Conservation (phyloP, 2,797 vertebrate genomes). For the Hydrolagus colliei region DNA sequence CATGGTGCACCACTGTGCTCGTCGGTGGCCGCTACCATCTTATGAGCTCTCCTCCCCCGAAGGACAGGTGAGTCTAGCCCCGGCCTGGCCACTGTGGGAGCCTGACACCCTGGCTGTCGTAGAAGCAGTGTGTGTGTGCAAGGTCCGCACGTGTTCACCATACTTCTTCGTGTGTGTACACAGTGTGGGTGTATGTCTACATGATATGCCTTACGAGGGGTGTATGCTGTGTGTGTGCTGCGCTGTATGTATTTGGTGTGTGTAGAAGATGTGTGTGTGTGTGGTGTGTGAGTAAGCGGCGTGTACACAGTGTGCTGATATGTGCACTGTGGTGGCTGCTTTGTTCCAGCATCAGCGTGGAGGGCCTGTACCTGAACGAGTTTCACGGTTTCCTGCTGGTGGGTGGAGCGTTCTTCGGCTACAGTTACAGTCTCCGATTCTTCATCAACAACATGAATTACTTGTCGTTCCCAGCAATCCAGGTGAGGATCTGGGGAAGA, state of each 20-base stretch:
- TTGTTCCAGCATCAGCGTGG: background rate
- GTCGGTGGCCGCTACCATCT: slow-evolving; percentile 69
- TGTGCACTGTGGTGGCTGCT: background rate
- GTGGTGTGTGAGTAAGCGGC: too few relatives aligned
- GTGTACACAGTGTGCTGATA: too few relatives aligned
- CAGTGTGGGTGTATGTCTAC: background rate
- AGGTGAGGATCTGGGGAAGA: slow-evolving; percentile 56
- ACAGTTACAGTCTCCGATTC: slow-evolving; percentile 78
- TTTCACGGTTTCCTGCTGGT: slow-evolving; percentile 78
- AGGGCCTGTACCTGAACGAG: slow-evolving; percentile 76
- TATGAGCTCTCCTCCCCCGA: slow-evolving; percentile 51
- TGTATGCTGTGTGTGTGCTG: background rate
- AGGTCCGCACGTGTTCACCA: background rate
- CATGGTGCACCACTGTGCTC: slow-evolving; percentile 78
- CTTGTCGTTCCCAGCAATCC: slow-evolving; percentile 78
- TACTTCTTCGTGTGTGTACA: background rate
- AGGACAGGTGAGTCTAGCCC: slow-evolving; percentile 61
- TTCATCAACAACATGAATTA: slow-evolving; percentile 87
- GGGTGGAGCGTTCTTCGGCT: slow-evolving; percentile 82
- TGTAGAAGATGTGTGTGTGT: slow-evolving; percentile 31
- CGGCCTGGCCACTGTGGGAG: too few relatives aligned
- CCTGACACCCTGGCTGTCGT: too few relatives aligned
- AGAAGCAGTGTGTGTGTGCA: background rate
- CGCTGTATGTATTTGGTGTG: slow-evolving; percentile 32
- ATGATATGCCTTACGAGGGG: background rate